Evolutionary conservation across 2,113 vertebrate genomes (phyloP).

Genomic region (Peromyscus polionotus): DNA sequence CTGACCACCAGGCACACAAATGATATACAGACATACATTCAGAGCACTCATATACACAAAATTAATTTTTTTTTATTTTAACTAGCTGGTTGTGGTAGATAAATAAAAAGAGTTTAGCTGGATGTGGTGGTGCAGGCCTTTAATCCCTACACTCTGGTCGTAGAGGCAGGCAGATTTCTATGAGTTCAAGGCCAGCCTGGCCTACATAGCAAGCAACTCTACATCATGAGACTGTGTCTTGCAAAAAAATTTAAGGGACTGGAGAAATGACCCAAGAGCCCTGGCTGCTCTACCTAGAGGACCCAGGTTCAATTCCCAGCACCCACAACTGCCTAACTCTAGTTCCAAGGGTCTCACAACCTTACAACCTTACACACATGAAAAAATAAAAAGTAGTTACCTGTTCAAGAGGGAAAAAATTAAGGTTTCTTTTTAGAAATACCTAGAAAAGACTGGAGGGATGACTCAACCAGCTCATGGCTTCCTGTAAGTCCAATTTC

Average conservation of each 20-base stretch:
- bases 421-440: neutral
- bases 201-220: neutral
- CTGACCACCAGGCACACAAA: neutral
- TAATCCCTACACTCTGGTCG: neutral
- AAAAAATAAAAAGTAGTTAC: neutral
- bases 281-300: no score
- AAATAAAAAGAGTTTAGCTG: neutral
- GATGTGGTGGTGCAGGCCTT: neutral
- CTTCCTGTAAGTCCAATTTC: neutral
- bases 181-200: neutral
- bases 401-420: neutral
- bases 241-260: neutral
- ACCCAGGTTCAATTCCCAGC: no score
- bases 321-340: no score
- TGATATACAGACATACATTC: neutral
- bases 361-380: no score
- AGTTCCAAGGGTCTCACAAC: no score
- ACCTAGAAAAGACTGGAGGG: neutral
- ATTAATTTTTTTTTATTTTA: no score
- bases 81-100: no score
- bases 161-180: neutral
- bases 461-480: neutral
- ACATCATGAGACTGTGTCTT: neutral
- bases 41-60: neutral
- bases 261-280: no score